Base-by-base conservation (phyloP, 2,888 invertebrate genomes). In the Sphinx pinastri region DNA sequence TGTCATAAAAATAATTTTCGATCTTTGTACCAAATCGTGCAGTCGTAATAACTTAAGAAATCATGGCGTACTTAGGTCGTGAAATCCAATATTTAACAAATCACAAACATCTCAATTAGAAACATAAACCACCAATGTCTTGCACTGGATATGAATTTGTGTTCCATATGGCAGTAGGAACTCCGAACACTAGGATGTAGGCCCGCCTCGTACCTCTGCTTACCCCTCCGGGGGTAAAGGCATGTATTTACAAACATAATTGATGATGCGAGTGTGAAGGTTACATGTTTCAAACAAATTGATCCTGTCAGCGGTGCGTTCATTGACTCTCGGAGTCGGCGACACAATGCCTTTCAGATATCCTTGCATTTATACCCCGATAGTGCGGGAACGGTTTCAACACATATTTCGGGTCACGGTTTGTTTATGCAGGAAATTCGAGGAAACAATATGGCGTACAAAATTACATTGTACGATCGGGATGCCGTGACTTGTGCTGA, bases 321-420 rank as follows among this genome's bases (percentile, higher is more conserved):
- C 52, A 60, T 31, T 16, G 51, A 67, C 51, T 67, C 31, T 7
- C 14, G 47, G 67, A 52, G 70, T 70, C 70, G 59, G 51, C 67
- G 70, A 70, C 67, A 70, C 67, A 67, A 38, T 58, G 70, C 67
- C 70, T 68, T 70, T 70, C 59, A 70, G 67, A 70, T 70, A 70
- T 70, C 70, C 70, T 70, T 70, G 70, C 19, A 51, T 25, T 45
- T 16, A 51, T 67, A 59, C 67, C 67, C 67, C 59, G 52, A n/a
- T 68, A 25, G 58, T 45, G 52, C 57, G 31, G 45, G 59, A 59
- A 51, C 49, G 49, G 31, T 51, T 70, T 57, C 49, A 67, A 31
- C 49, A 67, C 49, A 49, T 16, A 57, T 47, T 47, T 19, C 54
- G 47, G 49, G 49, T 55, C 38, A 70, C 10, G 63, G 57, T 51